Conservation (phyloP, 2,888 invertebrate genomes). For the Saturnia japonica region DNA sequence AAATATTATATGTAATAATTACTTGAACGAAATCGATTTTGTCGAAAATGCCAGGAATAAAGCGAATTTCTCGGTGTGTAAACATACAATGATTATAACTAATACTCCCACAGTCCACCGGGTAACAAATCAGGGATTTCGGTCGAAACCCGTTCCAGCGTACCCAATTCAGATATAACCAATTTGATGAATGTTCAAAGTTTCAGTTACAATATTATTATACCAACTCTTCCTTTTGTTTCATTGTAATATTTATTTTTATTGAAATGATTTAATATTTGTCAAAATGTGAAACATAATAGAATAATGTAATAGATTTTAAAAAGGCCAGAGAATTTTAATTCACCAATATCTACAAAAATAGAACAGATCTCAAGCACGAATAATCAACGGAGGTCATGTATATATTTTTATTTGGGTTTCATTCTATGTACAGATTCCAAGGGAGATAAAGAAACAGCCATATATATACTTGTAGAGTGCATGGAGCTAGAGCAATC, state of each 20-base stretch:
- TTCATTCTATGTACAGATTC: too few relatives aligned
- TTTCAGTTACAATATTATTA: not conserved
- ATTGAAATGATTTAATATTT: not conserved
- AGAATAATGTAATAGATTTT: too few relatives aligned
- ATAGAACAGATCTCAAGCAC: too few relatives aligned
- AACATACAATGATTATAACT: conserved; percentile 5
- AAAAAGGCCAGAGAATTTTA: too few relatives aligned
- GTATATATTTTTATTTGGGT: too few relatives aligned
- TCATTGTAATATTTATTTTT: not conserved
- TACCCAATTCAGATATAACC: conserved; percentile 3
- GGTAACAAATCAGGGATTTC: conserved; percentile 10
- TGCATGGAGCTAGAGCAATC: too few relatives aligned
- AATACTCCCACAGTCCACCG: conserved; percentile 3
- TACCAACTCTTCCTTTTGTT: not conserved
- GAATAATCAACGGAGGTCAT: too few relatives aligned
- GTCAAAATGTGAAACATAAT: not conserved
- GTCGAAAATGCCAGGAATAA: not conserved
- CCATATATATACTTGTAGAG: too few relatives aligned
- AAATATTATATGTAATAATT: not conserved
- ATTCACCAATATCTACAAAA: too few relatives aligned
- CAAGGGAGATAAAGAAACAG: too few relatives aligned
- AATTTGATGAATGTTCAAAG: conserved; percentile 3
- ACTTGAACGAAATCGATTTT: not conserved
- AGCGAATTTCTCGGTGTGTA: not conserved
- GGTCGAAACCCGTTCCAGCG: conserved; percentile 7